Evolutionary conservation across 1,140 invertebrate genomes (phyloP), one percentile per base, ranked within the genome.

Genomic region (Lucilia sericata): DNA sequence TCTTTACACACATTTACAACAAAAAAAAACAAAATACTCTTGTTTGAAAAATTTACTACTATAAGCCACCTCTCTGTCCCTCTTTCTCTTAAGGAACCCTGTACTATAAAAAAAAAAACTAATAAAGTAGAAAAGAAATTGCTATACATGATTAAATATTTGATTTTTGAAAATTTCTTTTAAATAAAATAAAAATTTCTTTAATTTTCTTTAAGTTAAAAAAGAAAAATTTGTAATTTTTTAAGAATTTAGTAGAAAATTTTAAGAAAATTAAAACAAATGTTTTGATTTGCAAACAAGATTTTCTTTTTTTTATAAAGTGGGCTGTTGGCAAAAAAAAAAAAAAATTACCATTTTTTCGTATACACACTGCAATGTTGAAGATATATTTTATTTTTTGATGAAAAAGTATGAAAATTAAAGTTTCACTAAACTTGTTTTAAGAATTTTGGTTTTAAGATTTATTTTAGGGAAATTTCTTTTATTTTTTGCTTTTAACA

Each of bases 281-380:
- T 65, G 60, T 65, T 65, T 65, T n/a, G 17, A 17, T 70, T 21
- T 70, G 3, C 3, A 70, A 21, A 30, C 25, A 30, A 30, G 25
- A 30, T 30, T 30, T 30, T 30, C 25, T 30, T 17, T 60, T 17
- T 13, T 60, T 60, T 60, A 60, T 17, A 60, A 70, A 70, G 60
- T 9, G 5, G 10, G n/a, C 7, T 21, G 19, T 21, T 5, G n/a
- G 65, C 25, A 30, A 30, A 30, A 30, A 30, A 30, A 30, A 30
- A 30, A 30, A 70, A 70, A 70, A 21, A 80, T 80, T 80, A 80
- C 76, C 76, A 80, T 80, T 19, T 80, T 80, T 80, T 80, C 76
- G 42, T 80, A 80, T 80, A 80, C 76, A 80, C 76, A 80, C 42
- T 51, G 21, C 65, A 70, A 30, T 30, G 25, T 70, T 25, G n/a